phyloP scores from a whole-genome alignment of 2,113 vertebrate species.

The Talpa occidentalis region DNA sequence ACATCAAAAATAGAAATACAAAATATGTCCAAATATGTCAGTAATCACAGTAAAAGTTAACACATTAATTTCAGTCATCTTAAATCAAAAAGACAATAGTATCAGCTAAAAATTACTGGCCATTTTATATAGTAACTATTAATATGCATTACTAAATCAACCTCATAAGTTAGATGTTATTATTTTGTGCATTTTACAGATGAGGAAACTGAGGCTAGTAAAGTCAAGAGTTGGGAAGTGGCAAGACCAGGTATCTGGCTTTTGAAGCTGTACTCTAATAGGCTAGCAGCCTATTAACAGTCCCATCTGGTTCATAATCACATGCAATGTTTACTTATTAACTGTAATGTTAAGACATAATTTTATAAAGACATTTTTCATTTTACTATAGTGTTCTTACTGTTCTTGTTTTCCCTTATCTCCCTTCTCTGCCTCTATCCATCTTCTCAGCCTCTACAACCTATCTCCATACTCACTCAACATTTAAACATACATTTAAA shows the following conservation, averaged over 20 bases:
- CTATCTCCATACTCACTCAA: not conserved
- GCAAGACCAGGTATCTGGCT: not conserved
- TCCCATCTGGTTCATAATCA: not conserved
- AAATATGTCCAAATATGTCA: slow-evolving; percentile 25
- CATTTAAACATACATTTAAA: slow-evolving; percentile 11
- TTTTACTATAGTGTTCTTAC: slow-evolving; percentile 1
- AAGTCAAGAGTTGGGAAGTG: not conserved
- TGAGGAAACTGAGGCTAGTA: slow-evolving; percentile 6
- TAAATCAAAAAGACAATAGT: not conserved
- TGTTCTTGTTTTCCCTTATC: not conserved
- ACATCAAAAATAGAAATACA: slow-evolving; percentile 31
- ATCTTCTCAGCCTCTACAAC: not conserved
- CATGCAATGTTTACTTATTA: not conserved
- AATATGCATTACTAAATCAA: not conserved
- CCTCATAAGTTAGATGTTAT: not conserved
- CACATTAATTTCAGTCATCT: not conserved
- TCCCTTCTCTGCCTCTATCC: not conserved
- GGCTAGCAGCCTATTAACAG: not conserved
- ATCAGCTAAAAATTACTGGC: not conserved
- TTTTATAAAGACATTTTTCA: not conserved
- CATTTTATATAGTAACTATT: slow-evolving; percentile 6
- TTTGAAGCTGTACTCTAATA: not conserved
- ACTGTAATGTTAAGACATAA: not conserved
- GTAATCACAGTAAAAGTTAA: slow-evolving; percentile 27
- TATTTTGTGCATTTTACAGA: slow-evolving; percentile 24